Percentiles rank a stretch among this genome's conserved stretches.
phyloP scores from a whole-genome alignment of 1,140 invertebrate species.

The Zaprionus taronus region DNA sequence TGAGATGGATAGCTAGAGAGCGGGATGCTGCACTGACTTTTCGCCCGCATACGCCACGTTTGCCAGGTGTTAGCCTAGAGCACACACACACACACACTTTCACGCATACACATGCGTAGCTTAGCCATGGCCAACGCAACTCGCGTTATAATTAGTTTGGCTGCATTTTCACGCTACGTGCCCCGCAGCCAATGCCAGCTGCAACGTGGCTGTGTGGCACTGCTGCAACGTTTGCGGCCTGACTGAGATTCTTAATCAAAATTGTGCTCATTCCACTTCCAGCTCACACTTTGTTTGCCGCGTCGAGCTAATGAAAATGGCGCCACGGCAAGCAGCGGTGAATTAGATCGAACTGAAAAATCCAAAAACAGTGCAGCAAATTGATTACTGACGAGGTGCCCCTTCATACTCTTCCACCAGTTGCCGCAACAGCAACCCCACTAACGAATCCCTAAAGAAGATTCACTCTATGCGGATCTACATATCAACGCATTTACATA shows the following conservation, averaged over 20 bases:
- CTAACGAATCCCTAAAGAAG: no score
- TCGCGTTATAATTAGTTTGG: conserved; percentile 55
- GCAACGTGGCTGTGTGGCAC: conserved; percentile 13
- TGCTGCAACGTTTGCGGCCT: background rate
- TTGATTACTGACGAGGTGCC: background rate
- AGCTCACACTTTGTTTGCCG: conserved; percentile 2
- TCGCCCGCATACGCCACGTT: background rate
- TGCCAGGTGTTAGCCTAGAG: conserved; percentile 29
- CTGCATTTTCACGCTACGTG: conserved; percentile 40
- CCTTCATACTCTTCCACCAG: no score
- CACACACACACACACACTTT: conserved; percentile 24
- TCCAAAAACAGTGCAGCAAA: conserved; percentile 8
- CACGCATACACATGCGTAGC: conserved; percentile 10
- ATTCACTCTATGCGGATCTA: no score
- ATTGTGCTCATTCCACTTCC: conserved; percentile 35
- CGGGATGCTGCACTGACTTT: conserved; percentile 22
- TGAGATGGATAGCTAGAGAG: background rate
- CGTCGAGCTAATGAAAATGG: conserved; percentile 31
- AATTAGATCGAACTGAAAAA: conserved; percentile 14
- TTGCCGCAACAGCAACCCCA: no score
- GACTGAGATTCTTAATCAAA: conserved; percentile 47
- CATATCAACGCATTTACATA: no score
- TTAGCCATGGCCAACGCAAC: conserved; percentile 6
- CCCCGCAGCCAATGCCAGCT: conserved; percentile 20
- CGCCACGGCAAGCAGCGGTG: conserved; percentile 6